A percentile compares a stretch with the other conserved stretches of the same genome.
Evolutionary conservation across 1,140 invertebrate genomes (phyloP).

Genomic region (Trypoxylus dichotomus): DNA sequence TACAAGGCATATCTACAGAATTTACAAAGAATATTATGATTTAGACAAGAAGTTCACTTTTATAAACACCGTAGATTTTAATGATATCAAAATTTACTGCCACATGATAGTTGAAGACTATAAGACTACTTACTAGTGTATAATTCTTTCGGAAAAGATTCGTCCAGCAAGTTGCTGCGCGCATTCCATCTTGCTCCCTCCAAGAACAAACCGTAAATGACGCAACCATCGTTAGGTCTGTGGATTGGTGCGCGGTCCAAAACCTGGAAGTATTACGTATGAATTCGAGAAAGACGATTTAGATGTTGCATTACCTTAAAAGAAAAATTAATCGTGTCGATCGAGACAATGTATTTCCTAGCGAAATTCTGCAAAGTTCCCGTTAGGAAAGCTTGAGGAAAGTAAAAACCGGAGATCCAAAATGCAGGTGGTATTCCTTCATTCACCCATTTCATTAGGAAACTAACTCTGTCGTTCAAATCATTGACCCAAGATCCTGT

Average conservation of each 20-base stretch:
- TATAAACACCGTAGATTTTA: too few species aligned
- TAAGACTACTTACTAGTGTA: constrained; percentile 55
- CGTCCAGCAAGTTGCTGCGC: constrained; percentile 55
- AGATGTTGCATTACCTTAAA: constrained; percentile 62
- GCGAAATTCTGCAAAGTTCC: constrained; percentile 83
- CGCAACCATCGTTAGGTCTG: constrained; percentile 67
- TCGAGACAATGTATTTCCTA: constrained; percentile 72
- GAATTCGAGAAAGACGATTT: neutral
- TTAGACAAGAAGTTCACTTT: too few species aligned
- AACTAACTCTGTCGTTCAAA: constrained; percentile 62
- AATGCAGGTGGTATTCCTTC: constrained; percentile 72
- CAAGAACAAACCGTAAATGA: constrained; percentile 71
- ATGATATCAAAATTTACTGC: neutral
- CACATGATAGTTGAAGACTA: neutral
- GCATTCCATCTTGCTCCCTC: constrained; percentile 74
- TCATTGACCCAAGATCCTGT: constrained; percentile 66
- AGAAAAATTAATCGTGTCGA: constrained; percentile 74
- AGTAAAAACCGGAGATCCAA: constrained; percentile 87
- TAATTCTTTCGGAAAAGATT: constrained; percentile 66
- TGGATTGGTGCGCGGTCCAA: constrained; percentile 53
- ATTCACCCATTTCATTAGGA: constrained; percentile 69
- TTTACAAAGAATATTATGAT: neutral
- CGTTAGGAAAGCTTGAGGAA: constrained; percentile 84
- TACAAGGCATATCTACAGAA: constrained; percentile 62
- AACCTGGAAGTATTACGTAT: constrained; percentile 51